Conservation (phyloP, 2,888 invertebrate species). For the Agonopterix subpropinquella region DNA sequence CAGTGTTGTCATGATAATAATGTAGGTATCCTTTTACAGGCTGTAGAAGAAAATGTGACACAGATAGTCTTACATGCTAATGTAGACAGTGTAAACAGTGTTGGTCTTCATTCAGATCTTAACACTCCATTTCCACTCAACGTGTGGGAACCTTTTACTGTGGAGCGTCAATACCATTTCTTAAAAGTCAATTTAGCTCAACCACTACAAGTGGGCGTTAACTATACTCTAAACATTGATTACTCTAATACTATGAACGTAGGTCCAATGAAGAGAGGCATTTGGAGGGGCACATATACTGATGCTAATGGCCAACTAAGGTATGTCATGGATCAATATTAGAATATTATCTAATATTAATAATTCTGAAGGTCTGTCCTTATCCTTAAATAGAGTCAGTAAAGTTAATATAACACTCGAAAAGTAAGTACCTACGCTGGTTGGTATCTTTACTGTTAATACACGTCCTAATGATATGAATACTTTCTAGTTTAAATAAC, state of each 20-base stretch:
- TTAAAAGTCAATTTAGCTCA: conserved; percentile 45
- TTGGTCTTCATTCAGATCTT: conserved; percentile 22
- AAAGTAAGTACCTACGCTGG: too few species aligned
- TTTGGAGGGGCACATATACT: conserved; percentile 61
- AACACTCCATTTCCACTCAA: conserved; percentile 23
- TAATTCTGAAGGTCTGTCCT: too few species aligned
- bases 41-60: conserved; percentile 39
- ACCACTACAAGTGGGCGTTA: conserved; percentile 27
- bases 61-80: conserved; percentile 69
- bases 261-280: conserved; percentile 63
- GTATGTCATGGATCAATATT: conserved; percentile 19
- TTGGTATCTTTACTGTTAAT: too few species aligned
- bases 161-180: conserved; percentile 58
- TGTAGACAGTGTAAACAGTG: conserved; percentile 38
- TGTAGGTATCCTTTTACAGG: conserved; percentile 28
- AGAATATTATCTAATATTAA: too few species aligned
- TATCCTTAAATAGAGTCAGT: too few species aligned
- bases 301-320: conserved; percentile 47
- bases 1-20: too few species aligned
- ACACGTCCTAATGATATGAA: too few species aligned
- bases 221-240: conserved; percentile 58
- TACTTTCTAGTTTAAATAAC: too few species aligned
- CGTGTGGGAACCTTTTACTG: conserved; percentile 17
- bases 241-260: conserved; percentile 71
- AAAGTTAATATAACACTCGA: too few species aligned